phyloP scores from a whole-genome alignment of 2,888 invertebrate species.

The Eristalinus sepulchralis region DNA sequence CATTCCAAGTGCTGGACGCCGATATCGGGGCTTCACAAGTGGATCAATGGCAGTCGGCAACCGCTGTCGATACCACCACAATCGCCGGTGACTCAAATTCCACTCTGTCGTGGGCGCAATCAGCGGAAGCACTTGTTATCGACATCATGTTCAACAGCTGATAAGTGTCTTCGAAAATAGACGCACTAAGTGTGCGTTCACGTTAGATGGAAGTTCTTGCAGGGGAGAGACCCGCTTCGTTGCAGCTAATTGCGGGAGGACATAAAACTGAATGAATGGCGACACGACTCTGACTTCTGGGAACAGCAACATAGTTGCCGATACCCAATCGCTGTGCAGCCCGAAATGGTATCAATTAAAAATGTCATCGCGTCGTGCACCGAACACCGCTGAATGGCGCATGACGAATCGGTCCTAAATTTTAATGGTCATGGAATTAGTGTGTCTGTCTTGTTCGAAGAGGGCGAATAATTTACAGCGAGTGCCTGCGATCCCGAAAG shows the following conservation, averaged over 20 bases:
- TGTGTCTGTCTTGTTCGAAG: constrained; percentile 30
- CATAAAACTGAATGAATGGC: background rate
- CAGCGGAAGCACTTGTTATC: constrained; percentile 16
- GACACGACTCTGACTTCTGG: background rate
- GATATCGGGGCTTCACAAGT: background rate
- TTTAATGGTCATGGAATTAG: constrained; percentile 42
- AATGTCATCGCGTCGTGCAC: constrained; percentile 35
- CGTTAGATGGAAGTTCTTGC: background rate
- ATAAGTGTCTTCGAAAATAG: constrained; percentile 6
- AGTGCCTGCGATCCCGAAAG: background rate
- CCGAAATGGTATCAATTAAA: constrained; percentile 36
- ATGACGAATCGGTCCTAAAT: constrained; percentile 49
- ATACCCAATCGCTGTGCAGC: background rate
- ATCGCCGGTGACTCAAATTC: constrained; percentile 5
- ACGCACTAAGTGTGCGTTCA: background rate
- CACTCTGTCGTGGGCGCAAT: background rate
- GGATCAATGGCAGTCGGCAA: background rate
- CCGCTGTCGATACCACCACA: background rate
- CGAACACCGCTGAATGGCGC: constrained; percentile 11
- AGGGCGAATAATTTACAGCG: background rate
- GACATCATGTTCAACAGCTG: constrained; percentile 8
- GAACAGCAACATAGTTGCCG: constrained; percentile 17
- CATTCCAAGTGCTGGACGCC: background rate
- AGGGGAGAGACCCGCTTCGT: background rate
- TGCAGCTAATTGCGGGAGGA: constrained; percentile 6